Conservation (phyloP, 2,797 vertebrate genomes). For the Otolemur crassicaudatus region DNA sequence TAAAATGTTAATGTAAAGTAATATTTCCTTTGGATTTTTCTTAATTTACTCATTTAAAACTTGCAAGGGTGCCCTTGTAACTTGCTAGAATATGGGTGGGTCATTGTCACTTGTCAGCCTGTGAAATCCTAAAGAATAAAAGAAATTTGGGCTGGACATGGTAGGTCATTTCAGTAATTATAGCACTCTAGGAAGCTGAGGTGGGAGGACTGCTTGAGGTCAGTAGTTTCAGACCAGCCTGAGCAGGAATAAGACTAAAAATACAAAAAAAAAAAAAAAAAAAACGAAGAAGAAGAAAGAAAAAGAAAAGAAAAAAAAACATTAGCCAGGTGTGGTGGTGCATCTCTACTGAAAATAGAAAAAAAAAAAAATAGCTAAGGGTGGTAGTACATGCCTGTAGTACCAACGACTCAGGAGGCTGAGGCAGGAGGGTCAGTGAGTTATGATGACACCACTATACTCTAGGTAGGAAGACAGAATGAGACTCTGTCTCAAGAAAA, state of each 20-base stretch:
- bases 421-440: neutral
- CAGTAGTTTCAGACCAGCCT: neutral
- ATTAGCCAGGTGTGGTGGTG: no score
- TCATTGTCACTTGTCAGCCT: neutral
- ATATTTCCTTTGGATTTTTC: neutral
- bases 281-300: no score
- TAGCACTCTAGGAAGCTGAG: neutral
- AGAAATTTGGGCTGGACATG: neutral
- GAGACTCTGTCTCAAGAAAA: neutral
- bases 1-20: neutral
- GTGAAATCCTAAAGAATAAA: constrained; percentile 45
- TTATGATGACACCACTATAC: neutral
- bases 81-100: neutral
- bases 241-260: no score
- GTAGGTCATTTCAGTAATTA: neutral
- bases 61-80: neutral
- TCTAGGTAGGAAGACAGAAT: neutral
- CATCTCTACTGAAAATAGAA: no score
- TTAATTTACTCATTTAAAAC: constrained; percentile 1
- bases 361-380: no score
- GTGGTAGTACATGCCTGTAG: no score
- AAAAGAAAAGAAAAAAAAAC: no score
- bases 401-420: no score
- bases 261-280: no score
- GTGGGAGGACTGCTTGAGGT: neutral